Conservation (phyloP, 2,888 invertebrate genomes). For the Adelphocoris suturalis region DNA sequence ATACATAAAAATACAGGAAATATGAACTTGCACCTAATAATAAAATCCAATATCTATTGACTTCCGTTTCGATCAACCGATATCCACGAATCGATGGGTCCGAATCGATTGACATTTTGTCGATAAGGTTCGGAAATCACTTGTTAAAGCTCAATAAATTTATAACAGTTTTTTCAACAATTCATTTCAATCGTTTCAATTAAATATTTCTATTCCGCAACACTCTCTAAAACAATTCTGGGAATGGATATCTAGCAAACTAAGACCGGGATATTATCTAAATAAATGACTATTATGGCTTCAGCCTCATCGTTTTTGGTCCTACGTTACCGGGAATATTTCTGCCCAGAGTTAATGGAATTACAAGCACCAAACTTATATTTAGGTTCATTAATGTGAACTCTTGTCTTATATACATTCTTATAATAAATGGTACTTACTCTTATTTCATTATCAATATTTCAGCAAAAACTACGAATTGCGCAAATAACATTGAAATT, state of each 20-base stretch:
- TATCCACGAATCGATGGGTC: too few species aligned
- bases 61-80: not conserved
- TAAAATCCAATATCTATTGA: not conserved
- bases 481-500: slow-evolving; percentile 3
- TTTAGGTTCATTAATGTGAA: not conserved
- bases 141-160: slow-evolving; percentile 18
- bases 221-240: slow-evolving; percentile 22
- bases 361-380: slow-evolving; percentile 31
- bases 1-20: too few species aligned
- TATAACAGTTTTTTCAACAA: not conserved
- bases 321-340: slow-evolving; percentile 39
- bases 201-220: slow-evolving; percentile 21
- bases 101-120: too few species aligned
- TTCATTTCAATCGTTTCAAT: not conserved
- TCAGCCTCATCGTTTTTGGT: slow-evolving; percentile 36
- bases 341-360: slow-evolving; percentile 27
- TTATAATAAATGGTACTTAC: not conserved
- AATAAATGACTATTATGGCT: slow-evolving; percentile 2
- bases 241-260: slow-evolving; percentile 34
- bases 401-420: not conserved
- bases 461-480: slow-evolving; percentile 23
- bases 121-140: not conserved
- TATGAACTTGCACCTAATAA: too few species aligned
- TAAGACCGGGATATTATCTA: slow-evolving; percentile 28
- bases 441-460: not conserved